A percentile compares a stretch with the other conserved stretches of the same genome.
These are phyloP conservation scores for Rotaria socialis DNA, from an alignment of 2,888 invertebrate genomes.

Conservation along the genomic window DNA sequence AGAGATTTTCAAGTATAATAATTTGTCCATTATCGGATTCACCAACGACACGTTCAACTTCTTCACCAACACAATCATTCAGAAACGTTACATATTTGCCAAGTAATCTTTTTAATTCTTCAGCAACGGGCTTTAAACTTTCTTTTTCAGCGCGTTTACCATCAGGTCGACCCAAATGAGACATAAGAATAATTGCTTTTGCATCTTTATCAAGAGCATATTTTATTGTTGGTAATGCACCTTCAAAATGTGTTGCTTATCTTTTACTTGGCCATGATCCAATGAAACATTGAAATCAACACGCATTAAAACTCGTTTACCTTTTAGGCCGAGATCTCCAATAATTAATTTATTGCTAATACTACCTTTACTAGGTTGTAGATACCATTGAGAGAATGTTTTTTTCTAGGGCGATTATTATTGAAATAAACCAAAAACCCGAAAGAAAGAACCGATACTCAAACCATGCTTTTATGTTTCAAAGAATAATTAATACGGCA, in stretches of 20 bases:
- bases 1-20: conserved; percentile 87
- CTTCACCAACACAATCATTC: conserved; percentile 83
- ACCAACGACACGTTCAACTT: conserved; percentile 82
- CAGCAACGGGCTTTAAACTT: conserved; percentile 84
- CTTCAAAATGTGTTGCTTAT: conserved; percentile 93
- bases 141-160: conserved; percentile 80
- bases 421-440: not conserved
- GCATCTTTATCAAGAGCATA: conserved; percentile 88
- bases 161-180: conserved; percentile 94
- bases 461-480: not conserved
- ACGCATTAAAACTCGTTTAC: conserved; percentile 86
- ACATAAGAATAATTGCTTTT: conserved; percentile 90
- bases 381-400: conserved; percentile 47
- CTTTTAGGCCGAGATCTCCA: conserved; percentile 76
- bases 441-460: not conserved
- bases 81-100: conserved; percentile 66
- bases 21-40: conserved; percentile 80
- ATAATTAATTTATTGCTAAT: conserved; percentile 84
- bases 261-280: conserved; percentile 91
- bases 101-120: conserved; percentile 77
- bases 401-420: no score
- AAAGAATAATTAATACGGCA: not conserved
- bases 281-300: conserved; percentile 97
- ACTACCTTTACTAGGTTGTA: conserved; percentile 62
- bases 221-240: conserved; percentile 83